phyloP scores from a whole-genome alignment of 2,888 invertebrate species.

The Sacculina carcini region DNA sequence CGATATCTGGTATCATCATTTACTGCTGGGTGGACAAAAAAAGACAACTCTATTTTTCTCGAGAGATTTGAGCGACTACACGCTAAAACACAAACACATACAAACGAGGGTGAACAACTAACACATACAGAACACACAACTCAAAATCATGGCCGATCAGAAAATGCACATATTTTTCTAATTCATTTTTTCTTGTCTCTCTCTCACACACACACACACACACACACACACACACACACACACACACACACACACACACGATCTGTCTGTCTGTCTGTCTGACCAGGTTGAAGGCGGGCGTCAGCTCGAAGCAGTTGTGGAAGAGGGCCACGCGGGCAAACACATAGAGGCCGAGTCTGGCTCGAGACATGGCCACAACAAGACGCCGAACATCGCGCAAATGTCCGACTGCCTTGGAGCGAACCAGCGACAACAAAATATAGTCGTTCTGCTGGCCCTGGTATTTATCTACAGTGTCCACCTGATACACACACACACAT shows the following conservation, averaged over 20 bases:
- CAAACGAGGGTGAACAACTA: too few species aligned
- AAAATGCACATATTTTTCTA: neutral
- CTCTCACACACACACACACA: neutral
- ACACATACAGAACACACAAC: too few species aligned
- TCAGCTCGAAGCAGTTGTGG: slow-evolving; percentile 85
- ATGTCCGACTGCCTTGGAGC: slow-evolving; percentile 93
- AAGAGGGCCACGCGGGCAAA: slow-evolving; percentile 80
- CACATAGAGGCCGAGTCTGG: slow-evolving; percentile 80
- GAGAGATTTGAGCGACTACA: too few species aligned
- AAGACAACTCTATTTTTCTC: too few species aligned
- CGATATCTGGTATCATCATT: too few species aligned
- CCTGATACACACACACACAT: slow-evolving; percentile 13
- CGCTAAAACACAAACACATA: too few species aligned
- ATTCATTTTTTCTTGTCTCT: neutral
- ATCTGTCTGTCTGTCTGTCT: slow-evolving; percentile 9
- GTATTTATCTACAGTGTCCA: slow-evolving; percentile 79
- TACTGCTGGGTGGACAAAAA: too few species aligned
- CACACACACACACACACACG: neutral
- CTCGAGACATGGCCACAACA: slow-evolving; percentile 93
- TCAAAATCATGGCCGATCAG: too few species aligned
- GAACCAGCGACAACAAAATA: slow-evolving; percentile 77
- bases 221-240: neutral
- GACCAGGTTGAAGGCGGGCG: slow-evolving; percentile 76
- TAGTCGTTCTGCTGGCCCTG: slow-evolving; percentile 99
- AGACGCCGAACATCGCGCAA: slow-evolving; percentile 81